Evolutionary conservation across 2,888 invertebrate species (phyloP), one percentile per base, ranked within the genome.

Genomic region (Acanthosoma haemorrhoidale): DNA sequence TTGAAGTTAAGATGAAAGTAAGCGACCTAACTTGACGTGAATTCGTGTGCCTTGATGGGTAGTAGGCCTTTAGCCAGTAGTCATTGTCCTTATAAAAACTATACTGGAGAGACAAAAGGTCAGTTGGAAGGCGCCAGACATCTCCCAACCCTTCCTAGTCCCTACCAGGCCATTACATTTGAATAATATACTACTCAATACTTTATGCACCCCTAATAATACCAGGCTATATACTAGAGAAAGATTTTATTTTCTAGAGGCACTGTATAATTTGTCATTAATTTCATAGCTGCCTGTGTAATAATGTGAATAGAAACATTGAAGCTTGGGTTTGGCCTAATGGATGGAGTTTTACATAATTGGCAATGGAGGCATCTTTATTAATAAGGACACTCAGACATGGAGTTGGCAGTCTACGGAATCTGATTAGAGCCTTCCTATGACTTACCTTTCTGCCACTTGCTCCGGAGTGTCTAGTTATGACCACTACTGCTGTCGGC

Each of bases 141-240:
- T 51, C 25, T n/a, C 43, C 43, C 3, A 51, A 51, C 43, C 43
- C 43, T 51, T 25, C 43, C 43, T n/a, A 11, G 13, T 4, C 43
- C 43, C 18, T 21, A 13, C 21, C 11, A 15, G 25, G 43, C 43
- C 43, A 51, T 51, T 51, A 51, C 43, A 51, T 51, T 51, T 51
- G 43, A 60, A 59, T 59, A 59, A 60, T 60, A 60, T 36, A 13
- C 21, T 13, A 60, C 34, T 60, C 60, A 34, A 60, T 60, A 60
- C 34, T 36, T 60, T 60, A 60, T 60, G 21, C 15, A 2, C 34
- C n/a, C 60, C 60, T 60, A 60, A 60, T 60, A 60, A 60, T 60
- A 60, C 32, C 36, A 18, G 21, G 21, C 25, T 51, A 51, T 51
- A 51, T 51, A 51, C 21, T 13, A 51, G 21, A 25, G 21, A 51